These are phyloP conservation scores for Blastobasis lacticolella DNA, from an alignment of 2,888 invertebrate genomes.

Conservation along the genomic window DNA sequence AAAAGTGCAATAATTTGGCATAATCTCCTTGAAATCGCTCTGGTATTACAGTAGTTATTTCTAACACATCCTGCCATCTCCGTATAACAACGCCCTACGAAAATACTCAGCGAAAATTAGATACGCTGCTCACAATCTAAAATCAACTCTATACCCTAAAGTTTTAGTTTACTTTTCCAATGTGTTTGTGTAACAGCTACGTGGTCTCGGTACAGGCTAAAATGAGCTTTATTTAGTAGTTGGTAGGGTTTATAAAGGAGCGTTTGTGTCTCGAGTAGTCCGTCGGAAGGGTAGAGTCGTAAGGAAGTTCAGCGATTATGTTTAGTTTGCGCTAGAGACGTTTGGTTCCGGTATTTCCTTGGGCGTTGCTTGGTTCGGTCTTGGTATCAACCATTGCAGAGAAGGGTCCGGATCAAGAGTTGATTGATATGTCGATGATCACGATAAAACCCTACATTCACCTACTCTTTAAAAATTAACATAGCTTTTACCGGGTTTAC, in stretches of 20 bases:
- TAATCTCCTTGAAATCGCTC: too few relatives aligned
- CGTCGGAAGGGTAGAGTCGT: conserved; percentile 71
- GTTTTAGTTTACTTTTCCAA: conserved; percentile 29
- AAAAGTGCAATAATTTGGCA: too few relatives aligned
- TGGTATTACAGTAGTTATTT: too few relatives aligned
- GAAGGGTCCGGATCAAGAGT: too few relatives aligned
- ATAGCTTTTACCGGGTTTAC: too few relatives aligned
- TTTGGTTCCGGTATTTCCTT: too few relatives aligned
- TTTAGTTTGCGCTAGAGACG: conserved; percentile 62
- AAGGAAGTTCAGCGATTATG: conserved; percentile 74
- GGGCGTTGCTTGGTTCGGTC: too few relatives aligned
- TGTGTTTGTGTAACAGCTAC: conserved; percentile 16
- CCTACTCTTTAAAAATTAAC: too few relatives aligned
- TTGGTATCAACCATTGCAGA: too few relatives aligned
- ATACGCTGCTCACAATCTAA: conserved; percentile 22
- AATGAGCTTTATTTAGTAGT: conserved; percentile 8
- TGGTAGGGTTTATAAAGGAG: conserved; percentile 14
- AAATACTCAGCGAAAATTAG: conserved; percentile 59
- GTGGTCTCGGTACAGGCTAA: conserved; percentile 12
- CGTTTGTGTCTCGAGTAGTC: conserved; percentile 32
- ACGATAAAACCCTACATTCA: too few relatives aligned
- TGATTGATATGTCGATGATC: too few relatives aligned
- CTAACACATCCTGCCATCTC: too few relatives aligned
- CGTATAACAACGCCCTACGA: neutral
- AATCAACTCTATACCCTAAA: conserved; percentile 24